A percentile compares a stretch with the other conserved stretches of the same genome.
These are phyloP conservation scores for Coracopsis vasa DNA, from an alignment of 2,113 vertebrate genomes.

Conservation along the genomic window DNA sequence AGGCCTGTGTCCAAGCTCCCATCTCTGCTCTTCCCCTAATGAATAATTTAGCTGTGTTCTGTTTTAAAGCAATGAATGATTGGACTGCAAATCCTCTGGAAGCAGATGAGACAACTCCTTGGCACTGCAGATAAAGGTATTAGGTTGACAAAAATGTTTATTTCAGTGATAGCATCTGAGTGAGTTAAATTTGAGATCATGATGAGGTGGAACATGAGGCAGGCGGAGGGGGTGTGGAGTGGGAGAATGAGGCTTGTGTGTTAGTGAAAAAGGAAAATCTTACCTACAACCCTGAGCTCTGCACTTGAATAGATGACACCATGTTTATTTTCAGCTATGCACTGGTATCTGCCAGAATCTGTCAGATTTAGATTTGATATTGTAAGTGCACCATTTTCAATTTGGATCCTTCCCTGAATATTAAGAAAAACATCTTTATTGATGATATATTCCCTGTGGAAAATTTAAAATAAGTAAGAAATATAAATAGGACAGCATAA, in stretches of 20 bases:
- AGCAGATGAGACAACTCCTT: not conserved
- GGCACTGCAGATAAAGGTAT: not conserved
- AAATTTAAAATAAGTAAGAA: slow-evolving; percentile 20
- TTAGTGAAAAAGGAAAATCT: slow-evolving; percentile 52
- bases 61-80: slow-evolving; percentile 1
- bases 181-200: not conserved
- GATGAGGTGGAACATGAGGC: fast-evolving
- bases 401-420: slow-evolving; percentile 86
- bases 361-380: slow-evolving; percentile 87
- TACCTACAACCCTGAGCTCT: slow-evolving; percentile 92
- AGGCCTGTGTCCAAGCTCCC: not conserved
- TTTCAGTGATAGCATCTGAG: not conserved
- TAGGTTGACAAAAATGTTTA: not conserved
- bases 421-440: slow-evolving; percentile 71
- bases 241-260: not conserved
- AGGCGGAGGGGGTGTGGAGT: not conserved
- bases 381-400: slow-evolving; percentile 91
- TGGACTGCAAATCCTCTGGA: not conserved
- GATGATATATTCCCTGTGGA: slow-evolving; percentile 44
- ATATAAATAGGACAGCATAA: not conserved
- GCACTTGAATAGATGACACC: slow-evolving; percentile 89
- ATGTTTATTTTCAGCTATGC: slow-evolving; percentile 96
- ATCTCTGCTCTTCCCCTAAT: not conserved
- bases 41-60: slow-evolving; percentile 24
- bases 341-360: slow-evolving; percentile 95